phyloP scores from a whole-genome alignment of 2,113 vertebrate species.

The Promerops cafer region DNA sequence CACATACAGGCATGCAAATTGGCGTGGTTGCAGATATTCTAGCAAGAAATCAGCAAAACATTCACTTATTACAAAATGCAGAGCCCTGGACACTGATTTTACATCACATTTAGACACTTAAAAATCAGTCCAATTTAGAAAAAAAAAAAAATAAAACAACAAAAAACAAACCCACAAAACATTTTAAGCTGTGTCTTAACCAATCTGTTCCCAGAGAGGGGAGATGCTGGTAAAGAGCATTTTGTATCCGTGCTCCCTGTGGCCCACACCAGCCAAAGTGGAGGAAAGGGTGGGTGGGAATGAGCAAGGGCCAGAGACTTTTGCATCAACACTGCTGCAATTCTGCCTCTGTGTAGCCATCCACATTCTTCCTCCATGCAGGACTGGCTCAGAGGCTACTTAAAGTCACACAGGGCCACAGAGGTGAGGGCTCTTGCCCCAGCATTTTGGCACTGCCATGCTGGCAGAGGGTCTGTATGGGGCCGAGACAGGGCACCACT shows the following conservation, averaged over 20 bases:
- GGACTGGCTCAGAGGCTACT: not conserved
- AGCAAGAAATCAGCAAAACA: slow-evolving; percentile 55
- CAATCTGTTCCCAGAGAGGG: not conserved
- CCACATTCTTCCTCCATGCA: not conserved
- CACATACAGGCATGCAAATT: slow-evolving; percentile 55
- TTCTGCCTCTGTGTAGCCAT: not conserved
- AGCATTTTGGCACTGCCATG: not conserved
- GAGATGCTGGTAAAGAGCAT: not conserved
- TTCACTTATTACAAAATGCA: slow-evolving; percentile 48
- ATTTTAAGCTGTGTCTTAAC: slow-evolving; percentile 12
- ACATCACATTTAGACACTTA: slow-evolving; percentile 37
- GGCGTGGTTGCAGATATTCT: slow-evolving; percentile 46
- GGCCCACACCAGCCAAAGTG: rapidly evolving
- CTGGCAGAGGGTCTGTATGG: not conserved
- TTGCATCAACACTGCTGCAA: not conserved
- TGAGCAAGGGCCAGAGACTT: not conserved
- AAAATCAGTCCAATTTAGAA: slow-evolving; percentile 16
- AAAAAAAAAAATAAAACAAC: not conserved
- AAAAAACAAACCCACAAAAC: not conserved
- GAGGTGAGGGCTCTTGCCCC: not conserved
- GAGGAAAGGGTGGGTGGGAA: not conserved
- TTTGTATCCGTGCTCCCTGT: rapidly evolving
- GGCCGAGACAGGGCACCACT: not conserved
- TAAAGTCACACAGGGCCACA: not conserved
- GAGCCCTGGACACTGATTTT: slow-evolving; percentile 40